Percentiles rank a stretch among this genome's conserved stretches.
These are phyloP conservation scores for Tolypeutes matacus DNA, from an alignment of 2,797 vertebrate species.

Conservation along the genomic window DNA sequence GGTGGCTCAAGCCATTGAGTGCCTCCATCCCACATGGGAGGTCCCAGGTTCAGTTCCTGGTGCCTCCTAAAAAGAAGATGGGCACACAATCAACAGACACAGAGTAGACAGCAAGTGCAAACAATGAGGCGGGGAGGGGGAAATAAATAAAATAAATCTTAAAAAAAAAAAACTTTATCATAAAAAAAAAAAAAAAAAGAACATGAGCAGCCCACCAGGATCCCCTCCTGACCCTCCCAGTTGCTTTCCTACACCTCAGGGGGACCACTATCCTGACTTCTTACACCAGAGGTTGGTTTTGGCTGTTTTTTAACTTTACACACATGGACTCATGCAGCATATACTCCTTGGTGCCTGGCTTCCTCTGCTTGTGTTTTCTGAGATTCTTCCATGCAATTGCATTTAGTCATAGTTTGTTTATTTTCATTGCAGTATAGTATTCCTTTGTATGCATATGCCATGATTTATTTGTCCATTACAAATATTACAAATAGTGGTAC, in stretches of 20 bases:
- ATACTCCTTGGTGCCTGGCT: not conserved
- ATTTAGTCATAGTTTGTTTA: not conserved
- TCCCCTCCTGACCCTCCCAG: too few species aligned
- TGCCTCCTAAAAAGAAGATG: too few species aligned
- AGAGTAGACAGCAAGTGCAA: too few species aligned
- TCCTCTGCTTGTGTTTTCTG: not conserved
- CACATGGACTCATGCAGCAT: not conserved
- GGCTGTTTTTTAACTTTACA: not conserved
- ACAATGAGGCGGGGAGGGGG: too few species aligned
- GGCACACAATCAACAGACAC: too few species aligned
- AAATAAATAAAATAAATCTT: too few species aligned
- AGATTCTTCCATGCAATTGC: not conserved
- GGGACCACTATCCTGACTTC: not conserved
- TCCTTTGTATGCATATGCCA: not conserved
- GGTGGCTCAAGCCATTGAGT: too few species aligned
- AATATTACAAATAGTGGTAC: not conserved
- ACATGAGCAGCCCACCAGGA: not conserved
- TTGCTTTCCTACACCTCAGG: not conserved
- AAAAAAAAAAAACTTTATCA: too few species aligned
- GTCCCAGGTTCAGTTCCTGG: too few species aligned
- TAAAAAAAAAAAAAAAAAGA: too few species aligned
- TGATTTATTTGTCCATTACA: not conserved
- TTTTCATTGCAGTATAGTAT: not conserved
- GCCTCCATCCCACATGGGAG: too few species aligned
- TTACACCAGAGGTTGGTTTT: not conserved